These are phyloP conservation scores for Chionodraco myersi DNA, from an alignment of 2,113 vertebrate species.

Conservation along the genomic window DNA sequence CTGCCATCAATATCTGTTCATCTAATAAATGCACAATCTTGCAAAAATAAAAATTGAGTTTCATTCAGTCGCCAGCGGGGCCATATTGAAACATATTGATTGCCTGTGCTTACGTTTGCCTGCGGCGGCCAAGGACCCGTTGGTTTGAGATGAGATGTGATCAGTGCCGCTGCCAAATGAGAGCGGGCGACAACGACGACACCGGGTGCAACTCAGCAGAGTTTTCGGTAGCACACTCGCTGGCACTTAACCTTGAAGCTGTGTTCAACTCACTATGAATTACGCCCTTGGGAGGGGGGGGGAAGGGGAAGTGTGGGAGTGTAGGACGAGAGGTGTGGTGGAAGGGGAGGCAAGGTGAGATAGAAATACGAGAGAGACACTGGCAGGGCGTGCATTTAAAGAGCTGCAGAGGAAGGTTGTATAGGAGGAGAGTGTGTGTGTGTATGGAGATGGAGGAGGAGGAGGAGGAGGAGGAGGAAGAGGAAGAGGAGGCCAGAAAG, in stretches of 20 bases:
- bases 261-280: conserved; percentile 54
- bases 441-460: conserved; percentile 12
- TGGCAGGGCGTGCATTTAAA: conserved; percentile 52
- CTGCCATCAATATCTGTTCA: conserved; percentile 75
- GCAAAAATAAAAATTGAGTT: conserved; percentile 80
- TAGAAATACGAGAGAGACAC: conserved; percentile 42
- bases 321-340: conserved; percentile 34
- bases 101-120: conserved; percentile 52
- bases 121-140: conserved; percentile 35
- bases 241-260: conserved; percentile 75
- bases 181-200: conserved; percentile 19
- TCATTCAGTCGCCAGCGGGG: conserved; percentile 59
- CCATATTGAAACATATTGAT: conserved; percentile 73
- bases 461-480: conserved; percentile 16
- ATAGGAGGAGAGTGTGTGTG: conserved; percentile 15
- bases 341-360: conserved; percentile 55
- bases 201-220: conserved; percentile 57
- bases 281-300: conserved; percentile 63
- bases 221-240: conserved; percentile 40
- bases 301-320: conserved; percentile 5
- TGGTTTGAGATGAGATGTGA: conserved; percentile 62
- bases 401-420: conserved; percentile 62
- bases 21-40: conserved; percentile 78
- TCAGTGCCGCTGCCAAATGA: conserved; percentile 52
- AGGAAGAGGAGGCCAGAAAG: conserved; percentile 74